phyloP scores from a whole-genome alignment of 2,113 vertebrate genomes.

The Arothron firmamentum region DNA sequence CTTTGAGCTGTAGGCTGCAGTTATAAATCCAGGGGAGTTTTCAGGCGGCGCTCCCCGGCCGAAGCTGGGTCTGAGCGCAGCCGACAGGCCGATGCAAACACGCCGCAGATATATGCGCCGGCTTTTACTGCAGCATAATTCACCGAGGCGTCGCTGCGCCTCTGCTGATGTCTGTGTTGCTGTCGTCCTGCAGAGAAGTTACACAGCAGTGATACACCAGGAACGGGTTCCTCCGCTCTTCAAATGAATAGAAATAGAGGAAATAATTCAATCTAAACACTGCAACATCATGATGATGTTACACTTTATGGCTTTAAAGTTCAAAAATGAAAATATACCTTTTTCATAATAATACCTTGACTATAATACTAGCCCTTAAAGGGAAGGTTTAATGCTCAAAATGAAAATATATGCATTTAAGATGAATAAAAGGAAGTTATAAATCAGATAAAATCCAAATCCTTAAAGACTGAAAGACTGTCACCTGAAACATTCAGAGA shows the following conservation, averaged over 20 bases:
- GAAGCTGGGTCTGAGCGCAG: conserved; percentile 34
- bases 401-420: too few species aligned
- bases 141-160: conserved; percentile 29
- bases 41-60: conserved; percentile 33
- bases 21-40: conserved; percentile 60
- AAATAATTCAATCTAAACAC: not conserved
- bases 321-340: not conserved
- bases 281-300: not conserved
- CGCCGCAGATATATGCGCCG: conserved; percentile 33
- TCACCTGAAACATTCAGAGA: too few species aligned
- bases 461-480: too few species aligned
- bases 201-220: conserved; percentile 14
- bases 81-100: conserved; percentile 39
- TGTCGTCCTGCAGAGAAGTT: conserved; percentile 23
- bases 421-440: too few species aligned
- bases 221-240: not conserved
- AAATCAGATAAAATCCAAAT: too few species aligned
- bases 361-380: not conserved
- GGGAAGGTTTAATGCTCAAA: too few species aligned
- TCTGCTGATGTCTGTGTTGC: conserved; percentile 48
- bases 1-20: conserved; percentile 43
- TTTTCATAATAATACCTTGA: not conserved
- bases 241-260: not conserved
- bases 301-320: too few species aligned
- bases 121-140: conserved; percentile 53